These are phyloP conservation scores for Neoniphon sammara DNA, from an alignment of 2,797 vertebrate genomes.

Conservation along the genomic window DNA sequence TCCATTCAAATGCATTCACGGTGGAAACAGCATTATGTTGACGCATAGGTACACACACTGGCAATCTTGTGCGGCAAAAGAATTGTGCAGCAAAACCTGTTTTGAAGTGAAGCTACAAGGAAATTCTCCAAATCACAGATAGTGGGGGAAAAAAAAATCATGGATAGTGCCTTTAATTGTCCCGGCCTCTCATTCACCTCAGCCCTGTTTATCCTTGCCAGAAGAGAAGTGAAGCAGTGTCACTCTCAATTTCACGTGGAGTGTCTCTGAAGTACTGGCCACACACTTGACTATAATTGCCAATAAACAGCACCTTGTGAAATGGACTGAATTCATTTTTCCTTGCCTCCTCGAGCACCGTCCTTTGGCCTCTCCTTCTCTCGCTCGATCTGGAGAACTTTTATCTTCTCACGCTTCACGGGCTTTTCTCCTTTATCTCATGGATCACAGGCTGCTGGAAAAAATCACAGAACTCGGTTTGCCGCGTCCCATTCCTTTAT, in stretches of 20 bases:
- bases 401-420: constrained; percentile 35
- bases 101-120: neutral
- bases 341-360: constrained; percentile 46
- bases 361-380: constrained; percentile 47
- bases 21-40: constrained; percentile 12
- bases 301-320: constrained; percentile 71
- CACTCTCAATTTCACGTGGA: constrained; percentile 57
- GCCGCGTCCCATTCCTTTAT: neutral
- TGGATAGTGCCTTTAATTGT: constrained; percentile 28
- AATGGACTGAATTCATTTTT: constrained; percentile 65
- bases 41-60: constrained; percentile 9
- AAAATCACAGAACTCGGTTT: constrained; percentile 17
- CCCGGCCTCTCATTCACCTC: constrained; percentile 46
- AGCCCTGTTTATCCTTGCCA: constrained; percentile 53
- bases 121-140: too few relatives aligned
- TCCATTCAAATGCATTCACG: constrained; percentile 4
- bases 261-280: constrained; percentile 61
- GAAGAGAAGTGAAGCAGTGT: constrained; percentile 59
- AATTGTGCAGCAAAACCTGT: constrained; percentile 26
- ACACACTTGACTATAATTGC: constrained; percentile 76
- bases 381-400: constrained; percentile 47
- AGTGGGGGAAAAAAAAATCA: too few relatives aligned
- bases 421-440: constrained; percentile 56
- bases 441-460: constrained; percentile 42
- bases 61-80: constrained; percentile 3